These are phyloP conservation scores for Aphidius colemani DNA, from an alignment of 2,888 invertebrate genomes.

Conservation along the genomic window DNA sequence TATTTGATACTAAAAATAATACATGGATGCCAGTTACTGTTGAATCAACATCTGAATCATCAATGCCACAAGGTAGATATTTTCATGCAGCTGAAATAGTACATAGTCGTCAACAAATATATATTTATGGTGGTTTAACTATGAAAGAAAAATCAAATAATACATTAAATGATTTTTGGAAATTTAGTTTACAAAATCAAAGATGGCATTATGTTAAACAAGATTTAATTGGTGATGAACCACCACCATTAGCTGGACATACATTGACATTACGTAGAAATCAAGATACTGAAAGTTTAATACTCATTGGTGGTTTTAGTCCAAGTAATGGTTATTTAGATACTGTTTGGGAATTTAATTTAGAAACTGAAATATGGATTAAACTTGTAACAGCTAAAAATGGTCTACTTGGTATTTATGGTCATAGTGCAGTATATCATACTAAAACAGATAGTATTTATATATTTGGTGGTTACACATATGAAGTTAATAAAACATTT, in stretches of 20 bases:
- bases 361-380: conserved; percentile 76
- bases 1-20: conserved; percentile 84
- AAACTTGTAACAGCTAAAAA: conserved; percentile 73
- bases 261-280: conserved; percentile 81
- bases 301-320: conserved; percentile 87
- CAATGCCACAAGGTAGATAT: conserved; percentile 87
- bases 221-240: conserved; percentile 59
- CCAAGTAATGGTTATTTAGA: conserved; percentile 75
- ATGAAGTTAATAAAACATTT: conserved; percentile 71
- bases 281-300: conserved; percentile 73
- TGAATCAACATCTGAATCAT: conserved; percentile 82
- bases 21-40: conserved; percentile 91
- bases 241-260: conserved; percentile 86
- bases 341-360: conserved; percentile 79
- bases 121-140: conserved; percentile 86
- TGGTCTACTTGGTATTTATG: conserved; percentile 81
- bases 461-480: conserved; percentile 86
- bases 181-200: conserved; percentile 84
- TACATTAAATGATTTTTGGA: conserved; percentile 89
- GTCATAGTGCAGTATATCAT: conserved; percentile 89
- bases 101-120: conserved; percentile 81
- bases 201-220: conserved; percentile 75
- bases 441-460: conserved; percentile 80
- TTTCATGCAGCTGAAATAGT: conserved; percentile 92
- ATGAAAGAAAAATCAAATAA: conserved; percentile 66